phyloP scores from a whole-genome alignment of 2,113 vertebrate species.

The Burhinus bistriatus region DNA sequence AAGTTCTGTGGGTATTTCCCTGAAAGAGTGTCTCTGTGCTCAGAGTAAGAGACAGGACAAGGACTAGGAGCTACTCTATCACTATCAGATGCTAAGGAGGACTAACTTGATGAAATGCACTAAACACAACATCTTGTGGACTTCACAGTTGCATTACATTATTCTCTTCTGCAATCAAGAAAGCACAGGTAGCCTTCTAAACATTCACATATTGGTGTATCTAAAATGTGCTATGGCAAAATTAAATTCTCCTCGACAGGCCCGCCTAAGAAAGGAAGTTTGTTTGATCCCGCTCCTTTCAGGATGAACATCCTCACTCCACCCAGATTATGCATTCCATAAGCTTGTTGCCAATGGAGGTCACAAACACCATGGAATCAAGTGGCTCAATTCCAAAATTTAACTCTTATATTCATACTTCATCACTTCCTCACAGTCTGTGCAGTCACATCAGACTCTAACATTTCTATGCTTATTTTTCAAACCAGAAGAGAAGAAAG shows the following conservation, averaged over 20 bases:
- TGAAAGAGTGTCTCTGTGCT: background rate
- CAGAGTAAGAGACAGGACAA: background rate
- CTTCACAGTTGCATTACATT: background rate
- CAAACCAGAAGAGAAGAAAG: background rate
- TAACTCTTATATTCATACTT: background rate
- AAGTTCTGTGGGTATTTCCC: background rate
- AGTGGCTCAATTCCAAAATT: background rate
- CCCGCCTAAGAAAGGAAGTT: background rate
- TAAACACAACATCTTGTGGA: background rate
- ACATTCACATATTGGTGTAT: rapidly evolving
- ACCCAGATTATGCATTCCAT: background rate
- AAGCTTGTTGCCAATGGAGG: background rate
- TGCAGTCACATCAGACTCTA: background rate
- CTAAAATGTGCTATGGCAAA: background rate
- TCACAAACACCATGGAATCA: background rate
- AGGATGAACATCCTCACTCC: background rate
- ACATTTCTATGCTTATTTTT: background rate
- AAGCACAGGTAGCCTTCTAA: background rate
- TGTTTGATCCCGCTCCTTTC: background rate
- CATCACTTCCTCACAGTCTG: background rate
- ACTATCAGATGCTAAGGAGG: background rate
- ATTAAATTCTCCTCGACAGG: background rate
- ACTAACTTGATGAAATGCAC: background rate
- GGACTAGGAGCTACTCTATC: background rate
- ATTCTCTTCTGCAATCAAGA: background rate